A percentile compares a stretch with the other conserved stretches of the same genome.
Evolutionary conservation across 2,888 invertebrate species (phyloP).

Genomic region (Drosophila pseudotalamancana): DNA sequence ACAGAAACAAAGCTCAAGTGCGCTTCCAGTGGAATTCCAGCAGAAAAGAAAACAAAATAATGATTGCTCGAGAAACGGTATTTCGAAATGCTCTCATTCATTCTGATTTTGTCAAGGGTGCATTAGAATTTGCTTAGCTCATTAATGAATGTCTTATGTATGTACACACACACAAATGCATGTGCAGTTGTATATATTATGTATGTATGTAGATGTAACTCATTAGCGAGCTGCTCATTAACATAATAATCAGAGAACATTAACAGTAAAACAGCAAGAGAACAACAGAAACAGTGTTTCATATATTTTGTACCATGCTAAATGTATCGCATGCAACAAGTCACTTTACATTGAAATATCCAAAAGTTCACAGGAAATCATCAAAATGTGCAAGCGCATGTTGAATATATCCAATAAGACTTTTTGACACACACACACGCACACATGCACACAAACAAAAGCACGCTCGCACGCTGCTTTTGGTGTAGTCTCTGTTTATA

Average conservation of each 20-base stretch:
- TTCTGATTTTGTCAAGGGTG: conserved; percentile 25
- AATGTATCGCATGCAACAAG: conserved; percentile 78
- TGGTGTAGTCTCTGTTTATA: conserved; percentile 25
- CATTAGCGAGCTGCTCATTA: conserved; percentile 38
- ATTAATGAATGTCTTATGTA: conserved; percentile 7
- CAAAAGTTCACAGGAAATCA: conserved; percentile 80
- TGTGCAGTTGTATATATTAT: neutral
- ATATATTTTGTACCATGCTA: neutral
- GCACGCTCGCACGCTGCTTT: conserved; percentile 10
- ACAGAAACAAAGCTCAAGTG: conserved; percentile 1
- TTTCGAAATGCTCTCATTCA: conserved; percentile 18
- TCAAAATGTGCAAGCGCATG: conserved; percentile 68
- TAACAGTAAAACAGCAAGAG: conserved; percentile 21
- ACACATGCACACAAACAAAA: conserved; percentile 6
- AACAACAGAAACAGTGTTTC: neutral
- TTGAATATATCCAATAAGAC: conserved; percentile 55
- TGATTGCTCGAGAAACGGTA: conserved; percentile 8
- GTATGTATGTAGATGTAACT: conserved; percentile 8
- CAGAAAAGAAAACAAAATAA: neutral
- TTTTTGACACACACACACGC: conserved; percentile 35
- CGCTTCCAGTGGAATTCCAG: neutral
- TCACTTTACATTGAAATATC: conserved; percentile 77
- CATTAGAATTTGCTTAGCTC: conserved; percentile 14
- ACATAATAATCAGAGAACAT: conserved; percentile 41
- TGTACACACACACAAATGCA: neutral